Base-by-base conservation (phyloP, 1,140 invertebrate genomes). In the Ceratosolen fusciceps region DNA sequence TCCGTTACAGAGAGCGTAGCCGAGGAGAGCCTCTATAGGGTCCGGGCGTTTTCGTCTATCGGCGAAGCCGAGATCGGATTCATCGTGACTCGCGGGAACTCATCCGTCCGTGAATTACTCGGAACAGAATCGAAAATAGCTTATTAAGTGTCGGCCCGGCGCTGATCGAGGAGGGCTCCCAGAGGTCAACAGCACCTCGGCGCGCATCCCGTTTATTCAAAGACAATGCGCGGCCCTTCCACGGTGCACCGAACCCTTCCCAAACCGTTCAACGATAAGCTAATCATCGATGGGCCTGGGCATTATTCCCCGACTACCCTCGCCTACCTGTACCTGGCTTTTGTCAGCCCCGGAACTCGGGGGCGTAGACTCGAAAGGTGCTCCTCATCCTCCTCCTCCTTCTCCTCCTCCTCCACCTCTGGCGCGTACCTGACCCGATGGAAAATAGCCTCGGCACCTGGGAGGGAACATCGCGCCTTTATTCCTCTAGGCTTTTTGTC, bases 401-500 rank as follows among this genome's bases (percentile, higher is more conserved):
- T n/a, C n/a, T n/a, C n/a, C n/a, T n/a, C n/a, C n/a, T n/a, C n/a
- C n/a, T n/a, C n/a, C n/a, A n/a, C n/a, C n/a, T n/a, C 43, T 77
- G 58, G 2, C 24, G 31, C 34, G 31, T 71, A 60, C 74, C 62
- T 70, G 60, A 43, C 49, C 49, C 10, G 21, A 19, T 19, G 49
- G 49, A 52, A 19, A 52, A 21, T 8, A 52, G 49, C 19, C 10
- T 19, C 37, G 16, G 1, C 2, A 14, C 16, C 8, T 9, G 71
- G 54, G 52, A 73, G 71, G 54, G 52, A 73, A 31, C 56, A 31
- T 74, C n/a, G 16, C n/a, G 24, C 58, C 43, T 24, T 29, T 62
- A 3, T 43, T 19, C n/a, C 16, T 12, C 3, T 21, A 19, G n/a
- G n/a, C n/a, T 37, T 56, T 58, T 74, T 60, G 16, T 60, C n/a